Evolutionary conservation across 2,113 vertebrate species (phyloP).

Genomic region (Hemiprocne comata): DNA sequence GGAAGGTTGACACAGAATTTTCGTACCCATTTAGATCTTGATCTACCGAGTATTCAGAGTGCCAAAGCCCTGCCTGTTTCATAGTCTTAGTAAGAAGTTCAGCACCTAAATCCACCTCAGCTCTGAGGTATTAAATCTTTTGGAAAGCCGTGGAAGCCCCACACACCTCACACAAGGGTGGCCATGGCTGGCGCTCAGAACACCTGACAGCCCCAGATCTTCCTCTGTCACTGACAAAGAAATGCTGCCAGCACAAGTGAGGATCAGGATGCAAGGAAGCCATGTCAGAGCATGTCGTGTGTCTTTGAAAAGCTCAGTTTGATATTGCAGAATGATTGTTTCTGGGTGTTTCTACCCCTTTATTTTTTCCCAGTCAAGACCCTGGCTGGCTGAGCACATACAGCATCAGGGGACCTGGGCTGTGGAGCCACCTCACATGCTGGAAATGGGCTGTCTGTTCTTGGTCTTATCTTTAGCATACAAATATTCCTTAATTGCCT

Average conservation of each 20-base stretch:
- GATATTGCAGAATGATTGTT: background rate
- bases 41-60: background rate
- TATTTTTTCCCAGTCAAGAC: background rate
- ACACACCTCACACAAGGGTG: background rate
- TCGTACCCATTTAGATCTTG: background rate
- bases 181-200: background rate
- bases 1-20: background rate
- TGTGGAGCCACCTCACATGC: background rate
- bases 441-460: background rate
- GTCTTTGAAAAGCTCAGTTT: background rate
- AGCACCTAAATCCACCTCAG: background rate
- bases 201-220: background rate
- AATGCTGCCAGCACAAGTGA: background rate
- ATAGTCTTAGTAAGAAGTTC: background rate
- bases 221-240: background rate
- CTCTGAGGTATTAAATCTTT: background rate
- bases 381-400: background rate
- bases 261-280: background rate
- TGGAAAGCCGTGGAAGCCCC: background rate
- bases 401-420: background rate
- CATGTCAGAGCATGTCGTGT: background rate
- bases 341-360: background rate
- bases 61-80: background rate
- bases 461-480: conserved; percentile 9
- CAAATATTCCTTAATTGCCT: conserved; percentile 55